These are phyloP conservation scores for Anguilla megastoma DNA, from an alignment of 2,797 vertebrate species.

Conservation along the genomic window DNA sequence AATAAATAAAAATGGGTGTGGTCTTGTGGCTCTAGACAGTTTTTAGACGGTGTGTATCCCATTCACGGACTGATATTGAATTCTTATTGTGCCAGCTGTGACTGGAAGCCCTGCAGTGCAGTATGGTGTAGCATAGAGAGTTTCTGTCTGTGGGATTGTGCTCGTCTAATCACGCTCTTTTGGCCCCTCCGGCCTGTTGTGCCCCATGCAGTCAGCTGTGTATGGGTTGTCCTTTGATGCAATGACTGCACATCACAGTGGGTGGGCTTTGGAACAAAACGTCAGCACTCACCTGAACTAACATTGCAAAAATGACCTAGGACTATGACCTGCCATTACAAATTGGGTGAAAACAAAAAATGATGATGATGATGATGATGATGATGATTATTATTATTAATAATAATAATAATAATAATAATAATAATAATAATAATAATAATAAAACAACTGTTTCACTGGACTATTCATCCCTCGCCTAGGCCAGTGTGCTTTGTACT, in stretches of 20 bases:
- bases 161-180: neutral
- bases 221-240: neutral
- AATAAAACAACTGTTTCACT: no score
- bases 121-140: neutral
- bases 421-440: no score
- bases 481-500: neutral
- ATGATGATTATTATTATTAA: no score
- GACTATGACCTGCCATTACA: neutral
- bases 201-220: no score
- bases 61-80: neutral
- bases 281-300: no score
- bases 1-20: neutral
- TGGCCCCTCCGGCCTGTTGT: no score
- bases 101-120: no score
- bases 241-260: neutral
- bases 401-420: no score
- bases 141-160: neutral
- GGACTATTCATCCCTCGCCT: no score
- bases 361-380: no score
- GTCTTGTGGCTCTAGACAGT: neutral
- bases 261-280: neutral
- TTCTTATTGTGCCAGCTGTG: neutral
- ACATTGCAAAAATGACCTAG: neutral
- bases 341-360: neutral
- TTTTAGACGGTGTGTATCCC: neutral